Base-by-base conservation (phyloP, 2,797 vertebrate genomes). In the Schizothorax lantsangensis region DNA sequence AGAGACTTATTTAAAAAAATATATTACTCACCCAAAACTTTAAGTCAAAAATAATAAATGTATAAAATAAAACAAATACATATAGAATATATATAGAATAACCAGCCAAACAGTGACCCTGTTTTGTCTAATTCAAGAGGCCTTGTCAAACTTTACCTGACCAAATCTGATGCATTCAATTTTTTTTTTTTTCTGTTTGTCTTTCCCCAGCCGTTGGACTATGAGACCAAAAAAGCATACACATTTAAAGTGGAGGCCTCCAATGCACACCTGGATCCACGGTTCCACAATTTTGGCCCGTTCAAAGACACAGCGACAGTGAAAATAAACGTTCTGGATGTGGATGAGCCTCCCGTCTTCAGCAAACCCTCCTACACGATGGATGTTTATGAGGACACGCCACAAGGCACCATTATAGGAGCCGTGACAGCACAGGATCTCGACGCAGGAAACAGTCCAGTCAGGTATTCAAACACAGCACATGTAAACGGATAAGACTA, bases 261-360 rank as follows among this genome's bases (percentile, higher is more conserved):
- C 87, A 99, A 99, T 73, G 93, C 95, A 19, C 96, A 98, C 90
- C 93, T 98, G 75, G 98, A 99, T 89, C 96, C 97, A 57, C 96
- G 97, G 0, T 99, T 98, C 90, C 97, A 98, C 89, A 97, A 95
- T 1, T 96, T 96, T 30, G 98, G 98, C 54, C 97, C 98, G 3
- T 99, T 98, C 93, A 99, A 98, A 93, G 98, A 99, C 92, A 99
- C 97, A 0, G 98, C 98, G 3, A 99, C 98, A 0, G 97, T 99
- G 92, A 99, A 98, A 94, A 97, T 99, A 92, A 99, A 97, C 47
- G 96, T 99, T 23, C 82, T 99, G 91, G 98, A 99, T 88, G 97
- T 98, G 92, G 97, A 98, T 17, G 98, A 99, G 92, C 98, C 98
- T 2, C 98, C 98, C 0, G 95, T 98, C 54, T 99, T 99, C 93